Conservation (phyloP, 2,797 vertebrate genomes). For the Hapalemur alaotrensis region DNA sequence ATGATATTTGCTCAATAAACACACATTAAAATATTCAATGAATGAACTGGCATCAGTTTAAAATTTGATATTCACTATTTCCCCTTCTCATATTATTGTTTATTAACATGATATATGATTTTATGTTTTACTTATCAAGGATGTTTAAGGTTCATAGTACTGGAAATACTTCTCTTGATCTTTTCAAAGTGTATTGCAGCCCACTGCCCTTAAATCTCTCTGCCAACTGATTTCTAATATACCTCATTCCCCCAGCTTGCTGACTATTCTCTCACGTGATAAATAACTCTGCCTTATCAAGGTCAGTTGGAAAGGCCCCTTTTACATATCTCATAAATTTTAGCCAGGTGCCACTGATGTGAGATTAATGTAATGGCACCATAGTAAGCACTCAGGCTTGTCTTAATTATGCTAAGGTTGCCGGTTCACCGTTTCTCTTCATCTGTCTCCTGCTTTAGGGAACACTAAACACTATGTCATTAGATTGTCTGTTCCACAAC, state of each 20-base stretch:
- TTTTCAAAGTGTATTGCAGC: slow-evolving; percentile 72
- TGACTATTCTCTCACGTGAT: slow-evolving; percentile 84
- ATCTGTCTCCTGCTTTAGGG: slow-evolving; percentile 91
- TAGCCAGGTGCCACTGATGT: slow-evolving; percentile 88
- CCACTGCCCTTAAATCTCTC: slow-evolving; percentile 70
- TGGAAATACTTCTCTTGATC: slow-evolving; percentile 70
- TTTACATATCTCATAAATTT: slow-evolving; percentile 92
- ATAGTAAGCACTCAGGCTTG: slow-evolving; percentile 89
- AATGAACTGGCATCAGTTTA: background rate
- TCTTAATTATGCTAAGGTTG: slow-evolving; percentile 93
- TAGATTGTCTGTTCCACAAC: slow-evolving; percentile 90
- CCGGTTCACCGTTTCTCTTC: slow-evolving; percentile 89
- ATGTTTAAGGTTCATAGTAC: slow-evolving; percentile 52
- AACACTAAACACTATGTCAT: slow-evolving; percentile 92
- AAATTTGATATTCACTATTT: slow-evolving; percentile 19
- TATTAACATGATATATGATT: slow-evolving; percentile 38
- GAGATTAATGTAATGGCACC: slow-evolving; percentile 91
- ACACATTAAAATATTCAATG: slow-evolving; percentile 11
- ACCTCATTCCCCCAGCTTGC: slow-evolving; percentile 73
- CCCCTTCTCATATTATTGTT: slow-evolving; percentile 27
- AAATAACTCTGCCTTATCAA: slow-evolving; percentile 88
- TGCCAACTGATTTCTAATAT: slow-evolving; percentile 65
- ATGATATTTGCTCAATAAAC: background rate
- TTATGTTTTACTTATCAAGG: slow-evolving; percentile 61
- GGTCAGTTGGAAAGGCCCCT: slow-evolving; percentile 88